phyloP scores from a whole-genome alignment of 1,140 invertebrate species.

The Ganaspis sp. region DNA sequence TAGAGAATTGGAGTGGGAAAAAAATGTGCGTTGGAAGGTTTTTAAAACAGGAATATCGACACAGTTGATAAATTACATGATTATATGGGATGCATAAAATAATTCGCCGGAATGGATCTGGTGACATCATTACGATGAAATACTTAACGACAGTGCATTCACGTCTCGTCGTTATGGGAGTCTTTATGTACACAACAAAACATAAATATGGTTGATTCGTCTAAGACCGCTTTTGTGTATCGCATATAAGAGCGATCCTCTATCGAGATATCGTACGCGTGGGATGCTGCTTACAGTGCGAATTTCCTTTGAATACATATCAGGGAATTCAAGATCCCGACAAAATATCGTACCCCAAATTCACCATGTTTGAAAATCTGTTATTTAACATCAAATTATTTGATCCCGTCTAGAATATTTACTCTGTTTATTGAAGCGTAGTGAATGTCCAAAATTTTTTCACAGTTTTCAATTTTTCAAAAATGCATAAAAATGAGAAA shows the following conservation, averaged over 20 bases:
- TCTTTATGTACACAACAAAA: constrained; percentile 69
- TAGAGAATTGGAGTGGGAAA: too few relatives aligned
- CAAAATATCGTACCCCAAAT: constrained; percentile 40
- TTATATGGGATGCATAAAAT: constrained; percentile 51
- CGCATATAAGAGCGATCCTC: constrained; percentile 64
- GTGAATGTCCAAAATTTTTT: too few relatives aligned
- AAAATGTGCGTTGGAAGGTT: too few relatives aligned
- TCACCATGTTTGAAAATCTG: too few relatives aligned
- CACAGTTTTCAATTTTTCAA: too few relatives aligned
- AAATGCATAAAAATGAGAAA: too few relatives aligned
- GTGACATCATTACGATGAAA: constrained; percentile 64
- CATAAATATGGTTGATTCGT: constrained; percentile 68
- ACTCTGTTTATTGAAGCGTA: too few relatives aligned
- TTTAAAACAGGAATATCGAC: not conserved
- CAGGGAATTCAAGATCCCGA: not conserved
- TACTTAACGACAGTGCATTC: constrained; percentile 65
- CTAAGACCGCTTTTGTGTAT: constrained; percentile 63
- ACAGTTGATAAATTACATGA: not conserved
- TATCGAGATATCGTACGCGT: constrained; percentile 64
- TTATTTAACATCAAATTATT: too few relatives aligned
- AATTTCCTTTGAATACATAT: constrained; percentile 17
- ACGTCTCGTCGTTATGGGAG: constrained; percentile 58
- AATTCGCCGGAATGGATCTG: constrained; percentile 56
- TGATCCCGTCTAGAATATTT: too few relatives aligned
- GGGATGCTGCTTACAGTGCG: constrained; percentile 45